phyloP scores from a whole-genome alignment of 2,113 vertebrate species.

The Macroglossus sobrinus region DNA sequence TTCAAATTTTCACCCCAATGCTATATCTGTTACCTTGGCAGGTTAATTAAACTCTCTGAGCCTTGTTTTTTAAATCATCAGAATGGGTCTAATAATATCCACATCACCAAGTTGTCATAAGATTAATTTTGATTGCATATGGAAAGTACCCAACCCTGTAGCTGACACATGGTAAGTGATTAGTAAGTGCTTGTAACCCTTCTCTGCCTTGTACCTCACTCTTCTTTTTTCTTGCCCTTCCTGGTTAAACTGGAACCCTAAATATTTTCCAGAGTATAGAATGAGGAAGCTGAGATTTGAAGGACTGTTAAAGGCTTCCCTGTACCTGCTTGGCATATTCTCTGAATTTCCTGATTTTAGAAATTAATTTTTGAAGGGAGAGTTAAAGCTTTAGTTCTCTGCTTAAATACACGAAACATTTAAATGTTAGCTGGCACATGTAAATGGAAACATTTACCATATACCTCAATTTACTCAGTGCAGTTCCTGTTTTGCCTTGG shows the following conservation, averaged over 20 bases:
- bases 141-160: neutral
- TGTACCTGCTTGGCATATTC: neutral
- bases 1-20: neutral
- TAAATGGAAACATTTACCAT: neutral
- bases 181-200: rapidly evolving
- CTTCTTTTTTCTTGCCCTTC: neutral
- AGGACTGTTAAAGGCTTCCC: neutral
- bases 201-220: neutral
- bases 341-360: neutral
- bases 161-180: neutral
- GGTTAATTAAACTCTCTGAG: neutral
- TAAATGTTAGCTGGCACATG: neutral
- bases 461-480: neutral
- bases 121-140: neutral
- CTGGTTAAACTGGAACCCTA: neutral
- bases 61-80: neutral
- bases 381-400: neutral
- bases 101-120: neutral
- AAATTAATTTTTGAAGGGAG: constrained; percentile 20
- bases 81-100: neutral
- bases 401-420: neutral
- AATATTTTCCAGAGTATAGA: neutral
- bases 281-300: neutral
- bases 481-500: neutral
- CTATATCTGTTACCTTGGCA: neutral